These are phyloP conservation scores for Lithophane socia DNA, from an alignment of 2,888 invertebrate genomes.

Conservation along the genomic window DNA sequence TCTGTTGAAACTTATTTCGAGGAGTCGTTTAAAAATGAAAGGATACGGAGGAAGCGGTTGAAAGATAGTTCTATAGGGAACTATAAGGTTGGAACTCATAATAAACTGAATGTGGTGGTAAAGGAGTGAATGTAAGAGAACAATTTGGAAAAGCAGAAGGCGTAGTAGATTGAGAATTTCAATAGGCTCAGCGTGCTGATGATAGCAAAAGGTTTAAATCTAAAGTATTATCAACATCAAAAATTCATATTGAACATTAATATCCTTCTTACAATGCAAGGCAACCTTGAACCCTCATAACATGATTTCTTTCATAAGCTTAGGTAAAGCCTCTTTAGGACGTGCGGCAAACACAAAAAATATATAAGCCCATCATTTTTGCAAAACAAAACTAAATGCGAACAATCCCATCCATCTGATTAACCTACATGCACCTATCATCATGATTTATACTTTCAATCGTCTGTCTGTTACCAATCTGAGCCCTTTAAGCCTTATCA, in stretches of 20 bases:
- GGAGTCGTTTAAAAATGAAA: background rate
- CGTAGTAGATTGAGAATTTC: background rate
- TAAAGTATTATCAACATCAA: background rate
- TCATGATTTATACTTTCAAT: constrained; percentile 70
- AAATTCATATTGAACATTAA: background rate
- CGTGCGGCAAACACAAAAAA: constrained; percentile 29
- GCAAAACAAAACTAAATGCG: constrained; percentile 43
- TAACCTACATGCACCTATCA: constrained; percentile 70
- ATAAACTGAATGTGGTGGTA: background rate
- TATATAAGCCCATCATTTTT: constrained; percentile 45
- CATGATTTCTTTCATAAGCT: constrained; percentile 10
- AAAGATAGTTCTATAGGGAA: background rate
- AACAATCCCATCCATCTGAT: constrained; percentile 59
- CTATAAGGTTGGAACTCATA: background rate
- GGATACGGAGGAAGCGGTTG: background rate
- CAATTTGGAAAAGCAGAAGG: background rate
- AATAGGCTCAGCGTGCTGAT: background rate
- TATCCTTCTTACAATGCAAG: constrained; percentile 4
- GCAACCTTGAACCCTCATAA: constrained; percentile 30
- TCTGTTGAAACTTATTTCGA: background rate
- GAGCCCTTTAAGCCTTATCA: constrained; percentile 73
- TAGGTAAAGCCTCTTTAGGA: constrained; percentile 27
- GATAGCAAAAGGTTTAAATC: background rate
- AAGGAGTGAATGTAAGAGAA: background rate
- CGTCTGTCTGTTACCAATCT: constrained; percentile 72